Conservation (phyloP, 1,140 invertebrate species). For the Aleiodes sp. region DNA sequence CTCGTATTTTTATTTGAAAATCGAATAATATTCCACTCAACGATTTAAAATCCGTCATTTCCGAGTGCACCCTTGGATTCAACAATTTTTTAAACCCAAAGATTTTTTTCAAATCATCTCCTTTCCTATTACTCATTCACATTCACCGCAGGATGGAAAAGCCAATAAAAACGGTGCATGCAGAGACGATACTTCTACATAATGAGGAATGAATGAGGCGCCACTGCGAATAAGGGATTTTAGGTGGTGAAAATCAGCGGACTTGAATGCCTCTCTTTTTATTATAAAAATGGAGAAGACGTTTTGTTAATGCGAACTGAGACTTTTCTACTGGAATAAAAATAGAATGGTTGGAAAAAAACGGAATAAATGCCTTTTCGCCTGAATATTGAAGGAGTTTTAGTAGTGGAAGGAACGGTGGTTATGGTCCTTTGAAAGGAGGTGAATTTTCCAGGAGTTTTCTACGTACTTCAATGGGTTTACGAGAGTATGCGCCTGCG, state of each 20-base stretch:
- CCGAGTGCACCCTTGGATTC: not conserved
- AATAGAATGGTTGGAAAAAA: constrained; percentile 18
- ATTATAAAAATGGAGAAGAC: constrained; percentile 15
- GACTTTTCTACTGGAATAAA: not conserved
- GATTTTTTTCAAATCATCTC: not conserved
- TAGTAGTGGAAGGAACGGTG: too few species aligned
- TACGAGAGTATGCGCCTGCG: too few species aligned
- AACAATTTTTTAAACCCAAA: not conserved
- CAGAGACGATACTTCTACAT: constrained; percentile 19
- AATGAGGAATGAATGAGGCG: constrained; percentile 22
- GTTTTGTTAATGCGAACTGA: constrained; percentile 26
- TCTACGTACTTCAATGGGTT: too few species aligned
- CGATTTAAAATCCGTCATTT: not conserved
- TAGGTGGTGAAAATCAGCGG: not conserved
- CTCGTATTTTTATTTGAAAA: too few species aligned
- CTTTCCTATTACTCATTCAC: not conserved
- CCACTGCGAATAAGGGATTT: constrained; percentile 19
- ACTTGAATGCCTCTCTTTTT: too few species aligned
- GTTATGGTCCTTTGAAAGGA: constrained; percentile 12
- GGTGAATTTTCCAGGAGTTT: too few species aligned
- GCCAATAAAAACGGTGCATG: constrained; percentile 15
- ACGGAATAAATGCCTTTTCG: not conserved
- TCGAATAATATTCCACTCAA: too few species aligned
- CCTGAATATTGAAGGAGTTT: constrained; percentile 9
- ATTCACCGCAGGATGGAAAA: not conserved